Base-by-base conservation (phyloP, 1,140 invertebrate species). In the Diprion similis region DNA sequence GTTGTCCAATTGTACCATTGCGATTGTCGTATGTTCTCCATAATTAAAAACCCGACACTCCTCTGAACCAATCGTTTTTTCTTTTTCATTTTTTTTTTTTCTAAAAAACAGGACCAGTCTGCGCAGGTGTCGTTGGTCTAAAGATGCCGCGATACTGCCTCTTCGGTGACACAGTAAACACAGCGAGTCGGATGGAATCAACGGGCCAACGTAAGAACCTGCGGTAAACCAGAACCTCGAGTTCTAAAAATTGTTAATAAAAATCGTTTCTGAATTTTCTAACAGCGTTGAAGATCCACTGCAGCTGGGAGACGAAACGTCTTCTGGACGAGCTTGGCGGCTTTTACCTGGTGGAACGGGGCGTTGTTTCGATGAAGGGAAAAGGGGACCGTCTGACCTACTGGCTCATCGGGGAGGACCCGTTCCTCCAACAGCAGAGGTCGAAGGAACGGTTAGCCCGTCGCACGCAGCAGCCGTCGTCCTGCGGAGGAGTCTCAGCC, bases 101-200 rank as follows among this genome's bases (percentile, higher is more conserved):
- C n/a, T 68, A 11, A 67, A n/a, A 71, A 68, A 73, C 24, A 89
- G 91, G 92, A 19, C 93, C 94, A 10, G 94, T 95, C 10, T 95
- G 94, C 79, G 95, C 95, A 0, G 96, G 96, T 10, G 95, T 97
- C 0, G 96, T 98, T 0, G 96, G 96, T 0, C 84, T 95, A 17
- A 96, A 96, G 84, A 97, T 97, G 95, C 96, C 96, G 0, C 89
- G 95, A 68, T 98, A 97, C 82, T 97, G 96, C 84, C 86, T 98
- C 1, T 96, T 96, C 81, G 96, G 96, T 0, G 96, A 97, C 79
- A 97, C 96, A 0, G 95, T 98, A 8, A 98, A 98, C 85, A 98
- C 96, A 0, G 95, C 97, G 0, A 96, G 95, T 24, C 90, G 97
- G 69, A 98, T 98, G 96, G 97, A 98, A 88, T 97, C 96, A 0